Conservation (phyloP, 2,113 vertebrate genomes). For the Notechis scutatus region DNA sequence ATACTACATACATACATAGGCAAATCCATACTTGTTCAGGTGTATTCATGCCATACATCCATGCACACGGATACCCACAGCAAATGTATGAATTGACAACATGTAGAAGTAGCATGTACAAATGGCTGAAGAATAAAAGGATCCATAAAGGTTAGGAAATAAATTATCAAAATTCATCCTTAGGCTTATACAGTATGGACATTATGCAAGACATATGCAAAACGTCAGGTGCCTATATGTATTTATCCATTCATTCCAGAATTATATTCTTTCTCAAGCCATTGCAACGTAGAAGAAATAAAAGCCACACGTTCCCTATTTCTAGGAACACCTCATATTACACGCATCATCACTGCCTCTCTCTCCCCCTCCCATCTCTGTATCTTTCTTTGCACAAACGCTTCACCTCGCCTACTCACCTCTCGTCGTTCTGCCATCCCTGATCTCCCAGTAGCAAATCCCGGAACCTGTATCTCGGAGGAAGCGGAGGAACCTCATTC, state of each 20-base stretch:
- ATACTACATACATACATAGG: neutral
- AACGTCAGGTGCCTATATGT: neutral
- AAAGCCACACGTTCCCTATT: neutral
- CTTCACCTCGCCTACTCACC: conserved; percentile 64
- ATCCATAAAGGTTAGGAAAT: neutral
- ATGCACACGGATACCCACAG: neutral
- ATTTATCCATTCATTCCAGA: neutral
- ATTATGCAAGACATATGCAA: neutral
- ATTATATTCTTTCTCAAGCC: neutral
- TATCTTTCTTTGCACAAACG: neutral
- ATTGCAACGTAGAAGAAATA: neutral
- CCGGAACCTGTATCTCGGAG: conserved; percentile 86
- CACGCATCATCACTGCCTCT: neutral
- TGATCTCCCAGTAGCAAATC: conserved; percentile 91
- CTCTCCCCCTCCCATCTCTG: neutral
- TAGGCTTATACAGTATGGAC: neutral
- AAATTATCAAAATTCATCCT: neutral
- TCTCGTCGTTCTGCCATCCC: conserved; percentile 86
- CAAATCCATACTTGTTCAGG: neutral
- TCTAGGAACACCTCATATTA: neutral
- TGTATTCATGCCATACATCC: neutral
- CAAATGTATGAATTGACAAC: neutral
- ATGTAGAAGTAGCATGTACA: neutral
- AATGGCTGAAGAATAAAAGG: neutral
- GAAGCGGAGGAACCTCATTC: conserved; percentile 87